phyloP scores from a whole-genome alignment of 2,797 vertebrate genomes.

The Danio aesculapii region DNA sequence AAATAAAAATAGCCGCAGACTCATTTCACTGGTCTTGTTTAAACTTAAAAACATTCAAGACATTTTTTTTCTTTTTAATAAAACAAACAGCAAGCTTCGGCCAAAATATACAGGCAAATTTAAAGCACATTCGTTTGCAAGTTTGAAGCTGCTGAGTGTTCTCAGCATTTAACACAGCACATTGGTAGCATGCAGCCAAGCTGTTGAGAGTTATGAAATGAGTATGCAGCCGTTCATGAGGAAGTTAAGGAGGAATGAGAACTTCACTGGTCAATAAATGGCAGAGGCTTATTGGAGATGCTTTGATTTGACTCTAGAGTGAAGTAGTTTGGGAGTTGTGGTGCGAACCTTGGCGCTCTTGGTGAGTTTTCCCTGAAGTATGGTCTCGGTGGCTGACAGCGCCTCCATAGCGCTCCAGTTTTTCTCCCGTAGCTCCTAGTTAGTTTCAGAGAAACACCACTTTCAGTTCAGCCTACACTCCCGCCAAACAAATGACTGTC shows the following conservation, averaged over 20 bases:
- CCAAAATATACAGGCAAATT: neutral
- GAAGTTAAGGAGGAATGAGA: slow-evolving; percentile 67
- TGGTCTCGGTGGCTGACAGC: slow-evolving; percentile 99
- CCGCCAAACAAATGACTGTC: slow-evolving; percentile 72
- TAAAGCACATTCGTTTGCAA: neutral
- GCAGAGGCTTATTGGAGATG: slow-evolving; percentile 69
- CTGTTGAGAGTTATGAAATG: slow-evolving; percentile 67
- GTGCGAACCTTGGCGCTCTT: slow-evolving; percentile 98
- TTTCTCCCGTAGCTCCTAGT: slow-evolving; percentile 99
- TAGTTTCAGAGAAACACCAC: slow-evolving; percentile 97
- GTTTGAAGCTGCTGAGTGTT: neutral
- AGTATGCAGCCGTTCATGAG: slow-evolving; percentile 80
- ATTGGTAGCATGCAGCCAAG: slow-evolving; percentile 58
- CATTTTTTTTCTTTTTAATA: neutral
- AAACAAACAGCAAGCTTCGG: slow-evolving; percentile 2
- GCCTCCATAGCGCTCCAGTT: slow-evolving; percentile 99
- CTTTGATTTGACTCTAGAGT: slow-evolving; percentile 89
- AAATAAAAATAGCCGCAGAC: slow-evolving; percentile 74
- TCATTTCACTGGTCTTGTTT: slow-evolving; percentile 72
- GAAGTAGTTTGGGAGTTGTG: slow-evolving; percentile 80
- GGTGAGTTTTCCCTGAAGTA: slow-evolving; percentile 99
- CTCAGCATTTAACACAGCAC: neutral
- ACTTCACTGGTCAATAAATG: slow-evolving; percentile 72
- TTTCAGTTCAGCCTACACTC: slow-evolving; percentile 88
- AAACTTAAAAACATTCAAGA: neutral